phyloP scores from a whole-genome alignment of 2,797 vertebrate genomes.

The Glyptemys insculpta region DNA sequence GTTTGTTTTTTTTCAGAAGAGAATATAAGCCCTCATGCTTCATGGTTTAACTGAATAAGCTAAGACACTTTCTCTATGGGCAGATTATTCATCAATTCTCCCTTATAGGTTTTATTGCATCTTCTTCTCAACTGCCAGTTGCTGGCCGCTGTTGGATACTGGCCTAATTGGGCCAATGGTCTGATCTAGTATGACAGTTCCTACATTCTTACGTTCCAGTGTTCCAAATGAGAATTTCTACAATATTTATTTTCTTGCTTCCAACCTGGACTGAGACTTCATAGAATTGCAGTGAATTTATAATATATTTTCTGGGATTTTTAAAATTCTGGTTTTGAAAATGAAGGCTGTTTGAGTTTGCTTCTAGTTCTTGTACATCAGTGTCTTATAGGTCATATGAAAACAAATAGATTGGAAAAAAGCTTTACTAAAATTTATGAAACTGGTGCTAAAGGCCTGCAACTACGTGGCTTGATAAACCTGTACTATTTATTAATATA shows the following conservation, averaged over 20 bases:
- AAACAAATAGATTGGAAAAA: too few relatives aligned
- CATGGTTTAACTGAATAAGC: neutral
- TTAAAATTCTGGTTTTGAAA: too few relatives aligned
- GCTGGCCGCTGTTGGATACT: neutral
- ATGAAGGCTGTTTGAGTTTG: too few relatives aligned
- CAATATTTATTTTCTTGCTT: neutral
- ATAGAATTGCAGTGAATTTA: neutral
- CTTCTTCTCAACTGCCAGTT: too few relatives aligned
- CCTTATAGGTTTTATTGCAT: neutral
- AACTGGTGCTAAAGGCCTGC: too few relatives aligned
- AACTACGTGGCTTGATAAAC: too few relatives aligned
- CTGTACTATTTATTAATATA: neutral
- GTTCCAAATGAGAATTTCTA: neutral
- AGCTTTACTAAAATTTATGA: too few relatives aligned
- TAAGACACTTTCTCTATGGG: neutral
- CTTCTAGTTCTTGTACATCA: too few relatives aligned
- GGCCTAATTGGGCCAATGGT: neutral
- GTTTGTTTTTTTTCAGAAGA: neutral
- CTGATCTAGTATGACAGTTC: neutral
- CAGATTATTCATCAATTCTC: neutral
- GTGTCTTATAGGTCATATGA: too few relatives aligned
- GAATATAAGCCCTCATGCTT: neutral
- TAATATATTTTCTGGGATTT: too few relatives aligned
- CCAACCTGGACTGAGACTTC: neutral
- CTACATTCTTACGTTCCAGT: neutral